phyloP scores from a whole-genome alignment of 2,113 vertebrate genomes.

The Clarias macrocephalus region DNA sequence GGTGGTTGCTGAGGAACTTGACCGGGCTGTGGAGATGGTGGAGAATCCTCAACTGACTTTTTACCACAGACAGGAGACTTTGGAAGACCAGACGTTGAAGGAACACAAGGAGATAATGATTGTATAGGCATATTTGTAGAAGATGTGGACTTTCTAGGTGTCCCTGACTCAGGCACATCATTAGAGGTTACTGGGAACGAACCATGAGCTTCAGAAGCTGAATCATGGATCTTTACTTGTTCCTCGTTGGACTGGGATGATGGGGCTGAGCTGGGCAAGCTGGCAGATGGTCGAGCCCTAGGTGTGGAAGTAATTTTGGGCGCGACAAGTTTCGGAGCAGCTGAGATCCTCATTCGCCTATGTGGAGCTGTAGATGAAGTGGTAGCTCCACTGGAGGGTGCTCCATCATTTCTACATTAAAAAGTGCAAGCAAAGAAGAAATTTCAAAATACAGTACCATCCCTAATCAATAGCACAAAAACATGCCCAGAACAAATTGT shows the following conservation, averaged over 20 bases:
- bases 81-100: conserved; percentile 29
- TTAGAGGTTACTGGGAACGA: conserved; percentile 5
- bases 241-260: conserved; percentile 34
- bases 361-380: conserved; percentile 60
- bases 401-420: conserved; percentile 64
- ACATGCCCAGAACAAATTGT: too few relatives aligned
- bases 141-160: neutral
- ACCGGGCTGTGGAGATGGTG: conserved; percentile 31
- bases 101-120: conserved; percentile 21
- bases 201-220: conserved; percentile 21
- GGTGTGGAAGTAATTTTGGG: conserved; percentile 65
- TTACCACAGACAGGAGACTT: neutral
- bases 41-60: neutral
- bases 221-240: conserved; percentile 20
- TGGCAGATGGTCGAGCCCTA: conserved; percentile 52
- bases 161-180: neutral
- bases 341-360: conserved; percentile 77
- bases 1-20: conserved; percentile 15
- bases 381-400: conserved; percentile 59
- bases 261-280: conserved; percentile 42
- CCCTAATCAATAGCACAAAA: too few relatives aligned
- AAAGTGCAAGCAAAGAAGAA: conserved; percentile 29
- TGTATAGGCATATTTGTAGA: neutral
- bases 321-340: conserved; percentile 69
- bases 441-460: neutral